These are phyloP conservation scores for Chrysolina oricalcia DNA, from an alignment of 2,888 invertebrate genomes.

Conservation along the genomic window DNA sequence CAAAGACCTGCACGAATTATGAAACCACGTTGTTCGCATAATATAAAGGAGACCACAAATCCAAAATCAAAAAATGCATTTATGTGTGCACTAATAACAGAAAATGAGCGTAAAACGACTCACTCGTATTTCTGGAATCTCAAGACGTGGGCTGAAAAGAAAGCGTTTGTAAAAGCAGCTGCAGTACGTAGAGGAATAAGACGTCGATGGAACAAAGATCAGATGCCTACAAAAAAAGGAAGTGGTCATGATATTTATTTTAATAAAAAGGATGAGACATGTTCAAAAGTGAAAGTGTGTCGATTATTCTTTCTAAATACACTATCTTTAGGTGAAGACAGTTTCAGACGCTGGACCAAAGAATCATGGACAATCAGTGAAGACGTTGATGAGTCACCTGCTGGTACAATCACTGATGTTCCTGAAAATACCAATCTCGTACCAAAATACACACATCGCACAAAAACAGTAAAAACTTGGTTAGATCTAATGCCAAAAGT, in stretches of 20 bases:
- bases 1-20: not conserved
- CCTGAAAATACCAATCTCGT: not conserved
- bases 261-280: conserved; percentile 7
- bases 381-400: not conserved
- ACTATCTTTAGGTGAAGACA: conserved; percentile 14
- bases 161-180: conserved; percentile 18
- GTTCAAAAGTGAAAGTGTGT: conserved; percentile 26
- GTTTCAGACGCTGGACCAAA: conserved; percentile 16
- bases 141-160: conserved; percentile 29
- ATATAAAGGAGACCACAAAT: conserved; percentile 1
- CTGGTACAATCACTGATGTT: conserved; percentile 1
- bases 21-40: conserved; percentile 1
- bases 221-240: not conserved
- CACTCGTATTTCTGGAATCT: conserved; percentile 19
- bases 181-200: conserved; percentile 16
- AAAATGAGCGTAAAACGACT: conserved; percentile 1
- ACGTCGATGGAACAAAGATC: conserved; percentile 6
- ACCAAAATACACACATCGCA: conserved; percentile 10
- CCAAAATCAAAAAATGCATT: conserved; percentile 14
- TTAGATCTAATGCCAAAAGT: conserved; percentile 26
- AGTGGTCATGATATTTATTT: conserved; percentile 20
- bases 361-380: conserved; percentile 16
- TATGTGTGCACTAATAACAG: conserved; percentile 20
- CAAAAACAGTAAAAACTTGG: conserved; percentile 17
- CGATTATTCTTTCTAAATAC: conserved; percentile 27